A percentile compares a stretch with the other conserved stretches of the same genome.
These are phyloP conservation scores for Campopleginae sp. DNA, from an alignment of 2,888 invertebrate species.

Conservation along the genomic window DNA sequence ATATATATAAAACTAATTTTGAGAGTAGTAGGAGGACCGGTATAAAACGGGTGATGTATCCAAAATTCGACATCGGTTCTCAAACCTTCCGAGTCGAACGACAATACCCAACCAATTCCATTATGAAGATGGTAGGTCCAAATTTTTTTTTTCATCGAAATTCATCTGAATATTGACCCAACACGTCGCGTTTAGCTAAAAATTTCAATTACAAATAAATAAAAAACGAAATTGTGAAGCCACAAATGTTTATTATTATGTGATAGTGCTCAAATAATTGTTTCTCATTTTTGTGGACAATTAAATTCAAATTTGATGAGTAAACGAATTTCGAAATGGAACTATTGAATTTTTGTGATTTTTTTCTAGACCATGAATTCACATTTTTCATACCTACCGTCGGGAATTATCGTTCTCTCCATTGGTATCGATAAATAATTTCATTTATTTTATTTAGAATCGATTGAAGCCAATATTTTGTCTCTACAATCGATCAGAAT, in stretches of 20 bases:
- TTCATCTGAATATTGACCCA: background rate
- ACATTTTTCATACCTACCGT: background rate
- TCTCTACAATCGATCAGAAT: background rate
- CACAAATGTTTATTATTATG: background rate
- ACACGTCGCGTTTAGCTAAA: background rate
- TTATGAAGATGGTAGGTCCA: slow-evolving; percentile 54
- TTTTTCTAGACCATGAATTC: background rate
- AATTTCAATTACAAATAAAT: background rate
- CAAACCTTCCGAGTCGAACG: slow-evolving; percentile 49
- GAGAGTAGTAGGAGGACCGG: slow-evolving; percentile 54
- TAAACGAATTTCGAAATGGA: background rate
- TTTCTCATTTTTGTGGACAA: background rate
- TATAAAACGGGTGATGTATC: slow-evolving; percentile 57
- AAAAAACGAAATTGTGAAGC: background rate
- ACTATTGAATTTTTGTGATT: background rate
- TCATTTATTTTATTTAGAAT: background rate
- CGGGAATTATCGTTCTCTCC: too few species aligned
- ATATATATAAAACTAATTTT: too few species aligned
- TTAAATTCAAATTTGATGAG: background rate
- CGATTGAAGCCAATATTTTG: background rate
- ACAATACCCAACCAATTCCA: slow-evolving; percentile 43
- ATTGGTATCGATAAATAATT: background rate
- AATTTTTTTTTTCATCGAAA: background rate
- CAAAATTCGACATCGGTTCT: slow-evolving; percentile 55
- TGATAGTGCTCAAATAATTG: background rate